Conservation (phyloP, 2,113 vertebrate genomes). For the Stomatorhinus ivindoensis region DNA sequence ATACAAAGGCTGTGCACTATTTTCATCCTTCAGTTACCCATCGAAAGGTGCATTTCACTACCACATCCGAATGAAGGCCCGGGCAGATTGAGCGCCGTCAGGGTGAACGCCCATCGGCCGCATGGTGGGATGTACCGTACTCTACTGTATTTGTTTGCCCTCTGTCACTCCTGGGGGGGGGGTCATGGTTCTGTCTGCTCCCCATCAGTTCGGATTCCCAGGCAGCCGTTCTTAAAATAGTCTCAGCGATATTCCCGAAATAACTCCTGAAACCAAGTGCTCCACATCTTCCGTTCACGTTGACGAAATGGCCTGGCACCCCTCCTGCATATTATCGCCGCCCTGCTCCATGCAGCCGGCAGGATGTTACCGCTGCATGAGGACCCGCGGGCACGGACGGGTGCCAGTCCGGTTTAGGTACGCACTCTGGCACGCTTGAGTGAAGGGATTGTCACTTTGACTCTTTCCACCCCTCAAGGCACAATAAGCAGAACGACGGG, state of each 20-base stretch:
- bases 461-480: neutral
- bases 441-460: neutral
- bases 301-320: neutral
- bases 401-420: slow-evolving; percentile 15
- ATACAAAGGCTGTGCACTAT: neutral
- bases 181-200: neutral
- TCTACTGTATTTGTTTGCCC: neutral
- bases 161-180: neutral
- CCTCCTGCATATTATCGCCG: slow-evolving; percentile 39
- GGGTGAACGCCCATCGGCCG: neutral
- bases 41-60: neutral
- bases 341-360: slow-evolving; percentile 43
- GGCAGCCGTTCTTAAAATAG: slow-evolving; percentile 13
- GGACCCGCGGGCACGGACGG: slow-evolving; percentile 42
- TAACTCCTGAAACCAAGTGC: slow-evolving; percentile 17
- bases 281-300: neutral
- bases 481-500: neutral
- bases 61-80: neutral
- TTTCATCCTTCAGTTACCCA: neutral
- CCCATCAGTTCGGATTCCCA: slow-evolving; percentile 4
- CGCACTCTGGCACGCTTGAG: neutral
- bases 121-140: neutral
- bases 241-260: slow-evolving; percentile 7
- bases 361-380: slow-evolving; percentile 38
- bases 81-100: neutral